Conservation (phyloP, 1,140 invertebrate species). For the Drosophila mauritiana region DNA sequence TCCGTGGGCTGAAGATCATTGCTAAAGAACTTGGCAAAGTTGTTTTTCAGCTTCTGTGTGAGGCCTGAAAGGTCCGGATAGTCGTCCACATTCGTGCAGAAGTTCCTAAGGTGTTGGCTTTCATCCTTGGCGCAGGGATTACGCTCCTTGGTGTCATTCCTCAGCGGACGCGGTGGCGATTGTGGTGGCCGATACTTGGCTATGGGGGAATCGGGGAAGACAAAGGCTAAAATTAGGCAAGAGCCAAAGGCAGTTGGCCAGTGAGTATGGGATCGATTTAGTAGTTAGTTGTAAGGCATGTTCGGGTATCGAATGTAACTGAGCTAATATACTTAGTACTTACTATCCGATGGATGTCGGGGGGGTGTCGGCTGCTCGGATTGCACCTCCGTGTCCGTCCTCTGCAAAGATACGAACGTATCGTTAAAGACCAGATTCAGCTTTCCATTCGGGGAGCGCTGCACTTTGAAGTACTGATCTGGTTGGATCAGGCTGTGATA, state of each 20-base stretch:
- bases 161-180: neutral
- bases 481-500: conserved; percentile 72
- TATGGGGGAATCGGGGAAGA: conserved; percentile 60
- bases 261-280: conserved; percentile 61
- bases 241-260: conserved; percentile 54
- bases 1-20: conserved; percentile 54
- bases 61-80: conserved; percentile 65
- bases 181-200: conserved; percentile 6
- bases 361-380: neutral
- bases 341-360: conserved; percentile 41
- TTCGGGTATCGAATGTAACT: conserved; percentile 42
- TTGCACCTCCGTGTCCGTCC: neutral
- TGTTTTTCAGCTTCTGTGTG: conserved; percentile 44
- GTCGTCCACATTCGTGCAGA: conserved; percentile 73
- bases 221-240: conserved; percentile 71
- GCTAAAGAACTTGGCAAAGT: conserved; percentile 67
- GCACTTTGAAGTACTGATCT: conserved; percentile 80
- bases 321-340: conserved; percentile 23
- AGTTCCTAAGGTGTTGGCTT: conserved; percentile 54
- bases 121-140: conserved; percentile 50
- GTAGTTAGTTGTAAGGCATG: conserved; percentile 60
- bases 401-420: conserved; percentile 74
- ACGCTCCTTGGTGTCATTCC: conserved; percentile 3
- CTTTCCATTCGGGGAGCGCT: conserved; percentile 82
- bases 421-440: conserved; percentile 83